Percentiles rank a stretch among this genome's conserved stretches.
phyloP scores from a whole-genome alignment of 2,797 vertebrate genomes.

The Neomorphus geoffroyi region DNA sequence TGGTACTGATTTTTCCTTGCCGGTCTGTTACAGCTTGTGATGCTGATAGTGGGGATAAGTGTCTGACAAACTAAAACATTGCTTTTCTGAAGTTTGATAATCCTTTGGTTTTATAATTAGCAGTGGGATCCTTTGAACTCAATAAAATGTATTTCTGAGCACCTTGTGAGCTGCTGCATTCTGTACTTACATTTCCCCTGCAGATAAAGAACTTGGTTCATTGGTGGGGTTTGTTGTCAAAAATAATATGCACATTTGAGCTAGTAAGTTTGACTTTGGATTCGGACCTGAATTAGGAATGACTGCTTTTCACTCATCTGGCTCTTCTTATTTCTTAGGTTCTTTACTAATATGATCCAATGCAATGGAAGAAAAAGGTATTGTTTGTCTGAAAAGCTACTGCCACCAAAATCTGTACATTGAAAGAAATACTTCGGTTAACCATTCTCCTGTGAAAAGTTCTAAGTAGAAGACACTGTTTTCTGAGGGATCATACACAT shows the following conservation, averaged over 20 bases:
- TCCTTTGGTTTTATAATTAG: background rate
- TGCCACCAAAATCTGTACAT: background rate
- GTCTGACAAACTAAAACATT: background rate
- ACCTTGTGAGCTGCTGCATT: rapidly evolving
- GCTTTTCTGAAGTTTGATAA: background rate
- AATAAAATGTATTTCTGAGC: background rate
- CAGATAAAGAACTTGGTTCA: background rate
- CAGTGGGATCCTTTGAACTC: background rate
- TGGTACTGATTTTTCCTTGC: background rate
- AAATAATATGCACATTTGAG: background rate
- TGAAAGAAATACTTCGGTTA: background rate
- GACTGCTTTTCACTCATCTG: background rate
- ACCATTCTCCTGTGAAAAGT: background rate
- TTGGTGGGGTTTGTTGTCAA: background rate
- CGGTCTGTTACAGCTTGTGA: background rate
- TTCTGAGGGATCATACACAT: background rate
- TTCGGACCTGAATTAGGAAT: background rate
- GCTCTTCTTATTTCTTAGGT: background rate
- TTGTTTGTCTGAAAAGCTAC: background rate
- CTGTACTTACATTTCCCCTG: background rate
- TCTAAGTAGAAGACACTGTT: background rate
- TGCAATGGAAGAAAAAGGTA: background rate
- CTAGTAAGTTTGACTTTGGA: background rate
- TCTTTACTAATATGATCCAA: background rate
- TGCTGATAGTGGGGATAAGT: background rate